Evolutionary conservation across 2,888 invertebrate genomes (phyloP).

Genomic region (Exephanes ischioxanthus): DNA sequence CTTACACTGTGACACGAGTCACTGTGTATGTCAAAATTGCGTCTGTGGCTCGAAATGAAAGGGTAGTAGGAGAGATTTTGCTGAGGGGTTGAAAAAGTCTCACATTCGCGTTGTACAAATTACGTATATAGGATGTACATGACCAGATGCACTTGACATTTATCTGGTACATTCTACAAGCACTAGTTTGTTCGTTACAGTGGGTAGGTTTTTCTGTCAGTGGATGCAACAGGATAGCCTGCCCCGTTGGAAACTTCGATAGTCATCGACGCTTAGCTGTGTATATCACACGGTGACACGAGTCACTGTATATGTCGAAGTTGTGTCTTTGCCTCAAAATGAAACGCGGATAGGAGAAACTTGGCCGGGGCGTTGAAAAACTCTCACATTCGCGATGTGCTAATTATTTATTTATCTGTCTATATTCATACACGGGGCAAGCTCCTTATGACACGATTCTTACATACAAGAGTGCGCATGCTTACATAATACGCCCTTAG

Average conservation of each 20-base stretch:
- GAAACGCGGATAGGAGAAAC: not conserved
- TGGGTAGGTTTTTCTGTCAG: not conserved
- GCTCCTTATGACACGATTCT: too few relatives aligned
- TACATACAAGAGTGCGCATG: too few relatives aligned
- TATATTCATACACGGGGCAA: too few relatives aligned
- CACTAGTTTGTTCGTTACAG: not conserved
- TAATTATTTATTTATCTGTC: not conserved
- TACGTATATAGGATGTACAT: not conserved
- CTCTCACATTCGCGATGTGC: not conserved
- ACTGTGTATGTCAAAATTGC: not conserved
- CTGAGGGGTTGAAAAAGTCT: not conserved
- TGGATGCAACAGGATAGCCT: slow-evolving; percentile 56
- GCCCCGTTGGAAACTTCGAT: slow-evolving; percentile 40
- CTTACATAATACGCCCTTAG: too few relatives aligned
- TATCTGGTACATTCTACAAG: not conserved
- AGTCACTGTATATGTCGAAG: not conserved
- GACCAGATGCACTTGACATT: not conserved
- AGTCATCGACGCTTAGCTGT: slow-evolving; percentile 15
- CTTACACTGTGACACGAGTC: too few relatives aligned
- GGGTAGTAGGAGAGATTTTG: not conserved
- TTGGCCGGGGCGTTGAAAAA: not conserved
- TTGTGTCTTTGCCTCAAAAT: not conserved
- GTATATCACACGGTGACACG: too few relatives aligned
- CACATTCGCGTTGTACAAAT: not conserved
- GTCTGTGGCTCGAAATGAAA: not conserved